Base-by-base conservation (phyloP, 1,140 invertebrate genomes). In the Lepidostoma basale region DNA sequence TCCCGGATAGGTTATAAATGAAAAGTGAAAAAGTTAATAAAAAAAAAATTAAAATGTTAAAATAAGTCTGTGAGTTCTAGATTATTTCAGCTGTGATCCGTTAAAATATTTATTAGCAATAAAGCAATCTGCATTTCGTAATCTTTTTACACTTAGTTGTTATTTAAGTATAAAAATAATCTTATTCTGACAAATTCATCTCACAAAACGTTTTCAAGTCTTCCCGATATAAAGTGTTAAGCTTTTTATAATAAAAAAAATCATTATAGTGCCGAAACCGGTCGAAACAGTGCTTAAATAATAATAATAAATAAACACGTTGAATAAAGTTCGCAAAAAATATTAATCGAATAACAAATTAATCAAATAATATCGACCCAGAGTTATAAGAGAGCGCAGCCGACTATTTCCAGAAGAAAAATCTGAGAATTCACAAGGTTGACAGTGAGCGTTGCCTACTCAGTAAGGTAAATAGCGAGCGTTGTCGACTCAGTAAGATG, bases 81-180 rank as follows among this genome's bases (percentile, higher is more conserved):
- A 6, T 56, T 36, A 26, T 56, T 33, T 56, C 52, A 12, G 23
- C 52, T 56, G 52, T 56, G 52, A 56, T 56, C 52, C 52, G 28
- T 56, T 56, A 36, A n/a, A n/a, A n/a, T n/a, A 56, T 33, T 20
- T 56, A 56, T 56, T 36, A n/a, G 23, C 23, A 56, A 56, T 54
- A 45, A 22, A 56, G 20, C 36, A 39, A 39, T 56, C 49, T 20
- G 52, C 52, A 56, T 56, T 56, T 56, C 52, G 14, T 56, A 56
- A 56, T 36, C 30, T 30, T 20, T 56, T 56, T 56, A 56, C 52
- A 56, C 52, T 8, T 56, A 56, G 18, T 36, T 3, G 25, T 49
- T 23, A n/a, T n/a, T n/a, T n/a, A n/a, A n/a, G n/a, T n/a, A n/a
- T n/a, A n/a, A n/a, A n/a, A n/a, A n/a, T n/a, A n/a, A n/a, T n/a